Percentiles rank a stretch among this genome's conserved stretches.
These are phyloP conservation scores for Cryptoprocta ferox DNA, from an alignment of 2,797 vertebrate genomes.

Conservation along the genomic window DNA sequence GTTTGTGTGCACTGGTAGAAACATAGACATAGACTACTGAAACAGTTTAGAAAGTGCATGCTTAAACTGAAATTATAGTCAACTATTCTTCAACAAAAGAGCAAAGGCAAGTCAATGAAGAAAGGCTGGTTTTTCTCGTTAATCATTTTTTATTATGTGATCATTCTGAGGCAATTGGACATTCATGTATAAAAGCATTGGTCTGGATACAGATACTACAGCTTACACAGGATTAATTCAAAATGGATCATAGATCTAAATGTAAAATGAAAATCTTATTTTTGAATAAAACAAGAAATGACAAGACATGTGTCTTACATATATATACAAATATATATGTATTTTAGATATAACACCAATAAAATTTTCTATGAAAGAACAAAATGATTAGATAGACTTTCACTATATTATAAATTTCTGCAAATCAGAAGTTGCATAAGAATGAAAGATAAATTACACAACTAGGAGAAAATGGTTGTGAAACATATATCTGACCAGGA, in stretches of 20 bases:
- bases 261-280: background rate
- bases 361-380: background rate
- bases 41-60: background rate
- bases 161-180: background rate
- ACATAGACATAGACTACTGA: background rate
- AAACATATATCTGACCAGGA: background rate
- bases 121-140: background rate
- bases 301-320: background rate
- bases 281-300: background rate
- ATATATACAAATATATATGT: no score
- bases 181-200: background rate
- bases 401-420: background rate
- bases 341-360: background rate
- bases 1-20: background rate
- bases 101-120: background rate
- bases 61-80: background rate
- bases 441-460: background rate
- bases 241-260: background rate
- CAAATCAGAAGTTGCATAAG: background rate
- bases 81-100: background rate
- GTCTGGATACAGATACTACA: background rate
- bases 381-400: background rate
- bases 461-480: background rate
- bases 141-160: background rate
- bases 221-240: background rate